Base-by-base conservation (phyloP, 2,888 invertebrate genomes). In the Sthenelais limicola region DNA sequence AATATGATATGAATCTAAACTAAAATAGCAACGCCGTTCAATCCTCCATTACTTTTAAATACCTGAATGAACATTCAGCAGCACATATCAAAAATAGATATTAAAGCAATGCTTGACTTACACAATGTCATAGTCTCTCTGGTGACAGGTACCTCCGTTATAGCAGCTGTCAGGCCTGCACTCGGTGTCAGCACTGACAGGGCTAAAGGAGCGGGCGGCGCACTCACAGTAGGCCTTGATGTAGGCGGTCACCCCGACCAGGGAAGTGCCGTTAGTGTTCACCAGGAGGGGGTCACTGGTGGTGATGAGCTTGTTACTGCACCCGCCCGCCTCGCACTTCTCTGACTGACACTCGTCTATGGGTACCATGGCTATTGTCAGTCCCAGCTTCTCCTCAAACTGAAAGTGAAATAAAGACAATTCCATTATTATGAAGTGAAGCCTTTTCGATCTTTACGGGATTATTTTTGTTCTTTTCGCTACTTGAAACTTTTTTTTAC, bases 301-400 rank as follows among this genome's bases (percentile, higher is more conserved):
- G 24, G 85, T 79, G 26, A 95, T 94, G 77, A 98, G 90, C 24
- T 93, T 92, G 88, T 98, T 98, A 28, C 96, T 96, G 88, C 98
- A 98, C 71, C 97, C 97, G 15, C 97, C 97, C 21, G 78, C 77
- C 72, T 83, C 84, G 77, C 86, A 86, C n/a, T 78, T 78, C 72
- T 87, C 86, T 54, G 82, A 73, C 28, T 80, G 30, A 77, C 87
- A 88, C 83, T 88, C 88, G 80, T 89, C 98, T 80, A 99, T 97
- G 76, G 97, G 97, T 24, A 98, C 97, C 97, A 97, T 97, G 18
- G 95, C 95, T 74, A 98, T 96, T 85, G 95, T 96, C 76, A 97
- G 94, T 52, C 96, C 97, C n/a, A 97, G 94, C 77, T 94, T 93
- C 82, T 93, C 96, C 67, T 68, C 56, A 58, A 71, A 71, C 71